Base-by-base conservation (phyloP, 2,113 vertebrate genomes). In the Otis tarda region DNA sequence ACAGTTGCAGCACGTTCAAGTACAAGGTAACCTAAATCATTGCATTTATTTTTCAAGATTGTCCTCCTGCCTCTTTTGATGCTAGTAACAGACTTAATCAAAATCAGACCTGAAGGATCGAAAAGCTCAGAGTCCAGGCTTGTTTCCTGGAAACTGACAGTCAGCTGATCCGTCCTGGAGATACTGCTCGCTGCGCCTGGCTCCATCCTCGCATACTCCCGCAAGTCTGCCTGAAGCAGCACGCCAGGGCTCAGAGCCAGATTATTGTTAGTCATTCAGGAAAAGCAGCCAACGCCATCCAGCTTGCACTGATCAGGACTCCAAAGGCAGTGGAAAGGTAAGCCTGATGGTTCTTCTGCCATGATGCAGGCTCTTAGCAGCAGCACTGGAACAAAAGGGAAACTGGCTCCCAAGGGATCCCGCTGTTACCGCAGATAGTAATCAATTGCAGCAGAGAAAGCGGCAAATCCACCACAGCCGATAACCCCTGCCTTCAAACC, bases 401-500 rank as follows among this genome's bases (percentile, higher is more conserved):
- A 10, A 6, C 82, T 28, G 33, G 70, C 89, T 71, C 75, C 86
- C 5, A 2, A 3, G 35, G 84, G 90, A 47, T 24, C 14, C 15
- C 7, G 2, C 87, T 23, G 78, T 98, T 98, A 99, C 74, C 99
- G 97, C 3, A 99, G 97, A 84, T 99, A 99, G 94, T 99, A 99
- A 95, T 99, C 98, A 1, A 99, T 99, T 0, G 98, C 99, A 8
- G 99, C 99, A 4, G 99, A 99, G 95, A 99, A 99, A 4, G 99
- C 99, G 16, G 99, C 99, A 50, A 99, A 99, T 30, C 99, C 99
- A 60, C 99, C 99, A 65, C 99, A 99, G 83, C 99, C 99, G 12
- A 99, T 98, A 68, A 98, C 97, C 7, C 99, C 99, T 1, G 99
- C 99, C 97, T 99, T 99, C 57, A 99, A 63, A 11, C 99, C 99